A percentile compares a stretch with the other conserved stretches of the same genome.
Conservation (phyloP, 2,113 vertebrate species). For the Silurus asotus region DNA sequence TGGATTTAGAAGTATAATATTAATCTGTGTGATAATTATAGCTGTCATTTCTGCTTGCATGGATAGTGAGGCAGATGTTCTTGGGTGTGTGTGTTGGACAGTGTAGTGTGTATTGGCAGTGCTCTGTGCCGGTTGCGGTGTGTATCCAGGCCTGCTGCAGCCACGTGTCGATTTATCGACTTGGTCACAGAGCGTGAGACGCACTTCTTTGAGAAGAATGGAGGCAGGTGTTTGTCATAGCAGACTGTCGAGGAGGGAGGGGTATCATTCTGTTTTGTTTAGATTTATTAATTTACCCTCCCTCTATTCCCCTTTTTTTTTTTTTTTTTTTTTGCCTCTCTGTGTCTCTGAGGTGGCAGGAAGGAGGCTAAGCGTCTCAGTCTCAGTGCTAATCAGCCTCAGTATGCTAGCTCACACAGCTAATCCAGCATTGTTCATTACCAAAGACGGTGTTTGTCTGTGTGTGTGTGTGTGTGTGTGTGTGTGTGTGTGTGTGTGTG, state of each 20-base stretch:
- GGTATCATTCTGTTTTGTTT: slow-evolving; percentile 65
- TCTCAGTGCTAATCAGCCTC: slow-evolving; percentile 61
- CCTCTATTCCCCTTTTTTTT: slow-evolving; percentile 23
- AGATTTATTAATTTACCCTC: slow-evolving; percentile 56
- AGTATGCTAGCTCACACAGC: slow-evolving; percentile 75
- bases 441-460: slow-evolving; percentile 7
- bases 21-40: not conserved
- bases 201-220: slow-evolving; percentile 77
- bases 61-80: not conserved
- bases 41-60: not conserved
- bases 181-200: slow-evolving; percentile 78
- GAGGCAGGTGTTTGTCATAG: slow-evolving; percentile 72
- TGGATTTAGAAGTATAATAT: not conserved
- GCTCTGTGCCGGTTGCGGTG: slow-evolving; percentile 60
- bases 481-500: slow-evolving; percentile 29
- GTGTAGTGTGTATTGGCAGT: slow-evolving; percentile 47
- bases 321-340: slow-evolving; percentile 34
- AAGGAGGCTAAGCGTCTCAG: slow-evolving; percentile 28
- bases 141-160: slow-evolving; percentile 72
- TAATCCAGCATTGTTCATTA: slow-evolving; percentile 77
- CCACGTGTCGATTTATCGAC: slow-evolving; percentile 83
- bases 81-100: slow-evolving; percentile 27
- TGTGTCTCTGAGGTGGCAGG: slow-evolving; percentile 49
- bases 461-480: slow-evolving; percentile 27
- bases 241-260: slow-evolving; percentile 10